A percentile compares a stretch with the other conserved stretches of the same genome.
Conservation (phyloP, 2,797 vertebrate species). For the Semaprochilodus insignis region DNA sequence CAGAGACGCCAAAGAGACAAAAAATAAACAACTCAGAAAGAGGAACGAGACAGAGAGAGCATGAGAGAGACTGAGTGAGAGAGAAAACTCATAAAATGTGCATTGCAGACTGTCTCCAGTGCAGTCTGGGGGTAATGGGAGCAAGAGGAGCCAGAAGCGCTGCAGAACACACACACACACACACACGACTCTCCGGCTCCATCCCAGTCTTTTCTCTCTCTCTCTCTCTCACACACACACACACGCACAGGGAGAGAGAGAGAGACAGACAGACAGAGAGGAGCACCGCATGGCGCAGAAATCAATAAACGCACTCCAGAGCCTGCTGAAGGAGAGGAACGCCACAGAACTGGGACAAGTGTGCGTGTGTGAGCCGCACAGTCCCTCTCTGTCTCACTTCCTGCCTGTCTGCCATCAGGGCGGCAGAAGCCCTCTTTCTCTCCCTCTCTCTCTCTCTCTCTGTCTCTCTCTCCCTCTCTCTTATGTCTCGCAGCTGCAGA, state of each 20-base stretch:
- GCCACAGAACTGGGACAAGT: constrained; percentile 32
- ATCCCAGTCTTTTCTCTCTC: constrained; percentile 50
- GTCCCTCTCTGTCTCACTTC: constrained; percentile 49
- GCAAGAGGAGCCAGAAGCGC: constrained; percentile 75
- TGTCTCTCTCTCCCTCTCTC: no score
- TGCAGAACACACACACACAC: constrained; percentile 62
- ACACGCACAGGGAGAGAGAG: constrained; percentile 27
- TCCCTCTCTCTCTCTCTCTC: constrained; percentile 27
- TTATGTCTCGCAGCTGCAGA: constrained; percentile 68
- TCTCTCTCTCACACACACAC: background rate
- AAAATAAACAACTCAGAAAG: background rate
- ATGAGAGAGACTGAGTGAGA: background rate
- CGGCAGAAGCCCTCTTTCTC: constrained; percentile 48
- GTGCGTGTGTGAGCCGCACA: constrained; percentile 30
- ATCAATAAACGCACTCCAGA: constrained; percentile 52
- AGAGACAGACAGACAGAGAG: constrained; percentile 35
- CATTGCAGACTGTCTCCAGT: constrained; percentile 78
- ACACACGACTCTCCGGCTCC: constrained; percentile 31
- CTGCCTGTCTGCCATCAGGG: constrained; percentile 45
- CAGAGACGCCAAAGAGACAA: constrained; percentile 6
- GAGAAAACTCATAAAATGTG: constrained; percentile 76
- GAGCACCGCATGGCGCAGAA: constrained; percentile 36
- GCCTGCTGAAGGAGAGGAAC: constrained; percentile 23
- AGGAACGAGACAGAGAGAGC: constrained; percentile 13
- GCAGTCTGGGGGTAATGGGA: constrained; percentile 74